Percentiles rank a stretch among this genome's conserved stretches.
Conservation (phyloP, 1,140 invertebrate species). For the Drosophila oshimai region DNA sequence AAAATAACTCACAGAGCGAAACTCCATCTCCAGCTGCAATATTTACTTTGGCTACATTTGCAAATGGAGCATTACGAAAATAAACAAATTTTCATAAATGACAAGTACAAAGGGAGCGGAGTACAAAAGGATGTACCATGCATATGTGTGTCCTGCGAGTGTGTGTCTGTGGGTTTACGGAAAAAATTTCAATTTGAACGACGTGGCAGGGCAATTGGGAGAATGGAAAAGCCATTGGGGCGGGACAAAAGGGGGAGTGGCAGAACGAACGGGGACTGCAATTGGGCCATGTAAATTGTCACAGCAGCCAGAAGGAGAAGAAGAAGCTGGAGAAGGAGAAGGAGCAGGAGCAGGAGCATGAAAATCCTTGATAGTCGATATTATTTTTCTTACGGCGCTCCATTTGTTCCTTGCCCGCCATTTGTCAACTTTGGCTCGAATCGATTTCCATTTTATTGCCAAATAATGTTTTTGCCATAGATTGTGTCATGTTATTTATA, state of each 20-base stretch:
- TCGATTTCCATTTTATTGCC: constrained; percentile 82
- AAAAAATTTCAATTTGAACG: constrained; percentile 74
- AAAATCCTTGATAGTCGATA: constrained; percentile 78
- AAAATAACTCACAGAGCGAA: constrained; percentile 25
- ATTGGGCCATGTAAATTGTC: constrained; percentile 79
- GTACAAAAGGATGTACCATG: constrained; percentile 61
- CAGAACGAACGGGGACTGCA: constrained; percentile 38
- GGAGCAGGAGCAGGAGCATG: constrained; percentile 9
- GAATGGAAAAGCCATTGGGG: constrained; percentile 42
- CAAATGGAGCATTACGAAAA: constrained; percentile 82
- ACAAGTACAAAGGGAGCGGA: constrained; percentile 69
- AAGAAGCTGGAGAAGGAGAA: constrained; percentile 4
- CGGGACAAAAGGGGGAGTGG: constrained; percentile 13
- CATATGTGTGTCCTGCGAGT: constrained; percentile 1
- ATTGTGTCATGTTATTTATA: constrained; percentile 81
- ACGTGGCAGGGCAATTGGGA: constrained; percentile 52
- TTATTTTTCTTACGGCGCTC: constrained; percentile 79
- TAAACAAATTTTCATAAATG: constrained; percentile 82
- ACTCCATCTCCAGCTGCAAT: constrained; percentile 52
- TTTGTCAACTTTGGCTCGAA: constrained; percentile 75
- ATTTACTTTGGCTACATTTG: constrained; percentile 82
- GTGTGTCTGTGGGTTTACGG: constrained; percentile 36
- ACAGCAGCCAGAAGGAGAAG: constrained; percentile 40
- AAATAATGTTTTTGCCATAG: constrained; percentile 76
- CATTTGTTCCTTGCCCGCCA: constrained; percentile 77